phyloP scores from a whole-genome alignment of 2,797 vertebrate species.

The Chelonia mydas region DNA sequence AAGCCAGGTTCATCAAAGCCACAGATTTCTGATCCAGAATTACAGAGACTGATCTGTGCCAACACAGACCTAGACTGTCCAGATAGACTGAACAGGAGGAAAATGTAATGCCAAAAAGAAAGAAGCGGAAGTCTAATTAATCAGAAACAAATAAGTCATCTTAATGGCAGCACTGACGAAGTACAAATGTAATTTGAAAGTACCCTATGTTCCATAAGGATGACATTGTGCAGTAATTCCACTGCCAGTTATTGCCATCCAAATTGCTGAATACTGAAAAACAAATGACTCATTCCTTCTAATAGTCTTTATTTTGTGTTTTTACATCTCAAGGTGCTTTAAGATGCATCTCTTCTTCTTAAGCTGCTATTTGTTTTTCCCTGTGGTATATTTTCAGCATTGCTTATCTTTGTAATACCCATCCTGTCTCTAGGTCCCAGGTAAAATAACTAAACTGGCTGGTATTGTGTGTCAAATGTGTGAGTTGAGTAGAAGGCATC shows the following conservation, averaged over 20 bases:
- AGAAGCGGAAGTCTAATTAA: constrained; percentile 77
- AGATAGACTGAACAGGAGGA: constrained; percentile 81
- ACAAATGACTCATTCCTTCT: constrained; percentile 49
- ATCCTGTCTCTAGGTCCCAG: not conserved
- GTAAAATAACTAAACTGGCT: accelerated
- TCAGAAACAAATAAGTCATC: constrained; percentile 76
- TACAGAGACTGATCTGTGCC: constrained; percentile 74
- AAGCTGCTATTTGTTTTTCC: accelerated
- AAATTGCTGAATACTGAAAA: constrained; percentile 50
- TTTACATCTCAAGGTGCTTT: constrained; percentile 5
- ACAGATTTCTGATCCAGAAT: constrained; percentile 79
- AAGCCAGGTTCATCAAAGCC: constrained; percentile 78
- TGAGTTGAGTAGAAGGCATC: accelerated
- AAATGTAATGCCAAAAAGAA: constrained; percentile 76
- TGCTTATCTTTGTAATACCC: not conserved
- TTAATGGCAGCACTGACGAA: constrained; percentile 70
- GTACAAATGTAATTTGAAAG: constrained; percentile 68
- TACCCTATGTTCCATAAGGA: constrained; percentile 70
- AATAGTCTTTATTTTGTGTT: constrained; percentile 9
- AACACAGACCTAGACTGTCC: constrained; percentile 74
- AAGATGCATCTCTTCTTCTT: constrained; percentile 16
- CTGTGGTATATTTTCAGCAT: not conserved
- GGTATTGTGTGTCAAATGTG: accelerated
- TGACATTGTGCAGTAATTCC: constrained; percentile 66
- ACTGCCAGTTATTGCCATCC: constrained; percentile 64